These are phyloP conservation scores for Mercenaria mercenaria DNA, from an alignment of 1,140 invertebrate genomes.

Conservation along the genomic window DNA sequence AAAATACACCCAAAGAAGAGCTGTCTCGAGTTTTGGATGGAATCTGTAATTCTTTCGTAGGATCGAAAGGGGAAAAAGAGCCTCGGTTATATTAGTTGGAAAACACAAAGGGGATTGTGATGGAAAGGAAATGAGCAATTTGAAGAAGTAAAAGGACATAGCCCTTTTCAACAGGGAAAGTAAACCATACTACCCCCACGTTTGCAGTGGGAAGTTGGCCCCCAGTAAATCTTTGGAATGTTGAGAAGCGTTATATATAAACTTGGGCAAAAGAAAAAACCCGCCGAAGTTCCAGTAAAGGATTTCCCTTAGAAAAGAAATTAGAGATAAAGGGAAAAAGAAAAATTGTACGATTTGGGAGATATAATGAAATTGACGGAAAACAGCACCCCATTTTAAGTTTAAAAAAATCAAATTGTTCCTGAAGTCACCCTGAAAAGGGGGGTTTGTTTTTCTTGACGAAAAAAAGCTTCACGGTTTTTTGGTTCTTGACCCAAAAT, in stretches of 20 bases:
- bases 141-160: background rate
- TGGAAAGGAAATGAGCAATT: background rate
- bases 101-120: background rate
- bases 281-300: too few relatives aligned
- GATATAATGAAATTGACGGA: background rate
- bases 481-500: too few relatives aligned
- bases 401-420: too few relatives aligned
- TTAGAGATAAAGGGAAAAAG: background rate
- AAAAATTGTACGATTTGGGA: background rate
- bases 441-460: too few relatives aligned
- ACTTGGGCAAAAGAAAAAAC: background rate
- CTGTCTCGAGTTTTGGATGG: background rate
- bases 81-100: too few relatives aligned
- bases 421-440: too few relatives aligned
- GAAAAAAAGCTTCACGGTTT: too few relatives aligned
- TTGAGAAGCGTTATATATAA: background rate
- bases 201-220: background rate
- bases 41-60: conserved; percentile 4
- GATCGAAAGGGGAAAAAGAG: too few relatives aligned
- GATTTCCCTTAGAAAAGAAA: conserved; percentile 1
- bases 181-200: background rate
- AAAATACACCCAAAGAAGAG: background rate
- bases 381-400: too few relatives aligned
- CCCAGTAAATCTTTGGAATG: background rate
- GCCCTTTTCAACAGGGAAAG: background rate